Base-by-base conservation (phyloP, 2,797 vertebrate genomes). In the Tamandua tetradactyla region DNA sequence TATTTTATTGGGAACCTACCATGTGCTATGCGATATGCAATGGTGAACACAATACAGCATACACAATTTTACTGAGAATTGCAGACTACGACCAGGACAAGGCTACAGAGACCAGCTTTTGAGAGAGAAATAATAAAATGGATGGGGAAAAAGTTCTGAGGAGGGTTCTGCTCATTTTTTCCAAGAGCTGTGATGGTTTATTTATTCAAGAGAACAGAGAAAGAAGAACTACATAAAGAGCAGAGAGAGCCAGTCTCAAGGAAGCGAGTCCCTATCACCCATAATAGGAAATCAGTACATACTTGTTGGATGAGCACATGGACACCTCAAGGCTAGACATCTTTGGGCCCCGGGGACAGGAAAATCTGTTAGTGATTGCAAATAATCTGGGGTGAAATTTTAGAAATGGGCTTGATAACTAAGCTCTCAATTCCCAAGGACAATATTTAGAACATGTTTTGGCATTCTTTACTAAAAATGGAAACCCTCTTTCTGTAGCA, bases 131-230 rank as follows among this genome's bases (percentile, higher is more conserved):
- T 68, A 62, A n/a, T n/a, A n/a, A n/a, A 92, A 81, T 52, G 52
- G 11, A 12, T 9, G 79, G 61, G 40, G 25, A 18, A 57, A 42
- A 78, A 30, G 71, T 69, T 44, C 64, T 76, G 62, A 95, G 62
- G 64, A 75, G 18, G 20, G 22, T 78, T 85, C 74, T 90, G 13
- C 55, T 79, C 37, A 81, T 23, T 47, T 83, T 90, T 91, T 86
- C 74, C 12, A 66, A 94, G 71, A 87, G 1, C 30, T 18, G 13
- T 35, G 23, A 52, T 57, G 37, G 30, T 85, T 88, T 74, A 3
- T 92, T 88, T 94, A 87, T 82, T 93, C 66, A 76, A 80, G 62
- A 82, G 81, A 83, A 89, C 47, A 71, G 87, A 81, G 47, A 49
- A 40, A 94, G 72, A 3, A 84, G 49, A 71, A n/a, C 22, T n/a